phyloP scores from a whole-genome alignment of 2,888 invertebrate species.

The Phyllotreta cruciferae region DNA sequence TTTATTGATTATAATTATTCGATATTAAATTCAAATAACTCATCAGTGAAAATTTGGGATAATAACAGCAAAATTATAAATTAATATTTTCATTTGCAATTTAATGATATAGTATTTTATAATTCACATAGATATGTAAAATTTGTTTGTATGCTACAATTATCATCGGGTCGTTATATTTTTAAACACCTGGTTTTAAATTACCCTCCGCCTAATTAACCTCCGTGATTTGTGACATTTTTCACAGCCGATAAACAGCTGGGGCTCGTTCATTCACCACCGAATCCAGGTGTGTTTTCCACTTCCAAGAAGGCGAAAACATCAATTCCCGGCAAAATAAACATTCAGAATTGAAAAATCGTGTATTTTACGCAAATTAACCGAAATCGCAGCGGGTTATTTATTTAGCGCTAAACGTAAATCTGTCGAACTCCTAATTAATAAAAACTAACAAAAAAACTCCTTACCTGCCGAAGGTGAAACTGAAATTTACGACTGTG shows the following conservation, averaged over 20 bases:
- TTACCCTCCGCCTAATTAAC: not conserved
- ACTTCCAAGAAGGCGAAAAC: constrained; percentile 13
- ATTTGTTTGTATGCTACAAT: not conserved
- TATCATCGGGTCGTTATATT: not conserved
- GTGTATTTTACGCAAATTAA: constrained; percentile 12
- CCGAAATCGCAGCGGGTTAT: constrained; percentile 16
- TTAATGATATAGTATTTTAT: too few species aligned
- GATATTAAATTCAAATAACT: too few species aligned
- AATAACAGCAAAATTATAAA: too few species aligned
- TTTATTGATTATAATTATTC: too few species aligned
- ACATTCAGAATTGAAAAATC: constrained; percentile 20
- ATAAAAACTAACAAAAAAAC: constrained; percentile 17
- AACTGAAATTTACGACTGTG: constrained; percentile 5
- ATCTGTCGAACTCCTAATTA: constrained; percentile 19
- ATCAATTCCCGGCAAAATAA: constrained; percentile 2
- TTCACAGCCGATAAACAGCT: constrained; percentile 3
- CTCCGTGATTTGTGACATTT: not conserved
- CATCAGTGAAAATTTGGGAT: too few species aligned
- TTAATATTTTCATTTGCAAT: too few species aligned
- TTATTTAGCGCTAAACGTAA: constrained; percentile 17
- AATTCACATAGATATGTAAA: too few species aligned
- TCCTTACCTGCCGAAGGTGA: constrained; percentile 25
- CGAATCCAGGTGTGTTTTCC: not conserved
- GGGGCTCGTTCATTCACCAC: not conserved
- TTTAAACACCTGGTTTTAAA: not conserved